phyloP scores from a whole-genome alignment of 2,113 vertebrate species.

The human (Homo sapiens) region DNA sequence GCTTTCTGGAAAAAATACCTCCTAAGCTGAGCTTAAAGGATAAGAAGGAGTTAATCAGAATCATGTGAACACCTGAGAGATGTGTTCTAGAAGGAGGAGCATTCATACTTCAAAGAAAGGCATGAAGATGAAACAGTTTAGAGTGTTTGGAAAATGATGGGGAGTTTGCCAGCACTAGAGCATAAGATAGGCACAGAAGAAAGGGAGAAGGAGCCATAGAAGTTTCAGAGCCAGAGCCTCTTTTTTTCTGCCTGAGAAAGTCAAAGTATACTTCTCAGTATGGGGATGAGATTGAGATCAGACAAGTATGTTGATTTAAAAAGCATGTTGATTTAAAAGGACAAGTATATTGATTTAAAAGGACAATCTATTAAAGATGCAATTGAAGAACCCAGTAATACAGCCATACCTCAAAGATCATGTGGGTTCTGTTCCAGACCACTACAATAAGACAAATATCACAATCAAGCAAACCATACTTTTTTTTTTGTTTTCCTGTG shows the following conservation, averaged over 20 bases:
- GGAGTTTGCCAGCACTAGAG: not conserved
- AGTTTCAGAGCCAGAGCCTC: not conserved
- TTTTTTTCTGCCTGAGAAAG: not conserved
- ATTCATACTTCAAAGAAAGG: not conserved
- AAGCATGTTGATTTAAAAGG: too few relatives aligned
- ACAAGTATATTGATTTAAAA: not conserved
- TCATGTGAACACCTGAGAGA: not conserved
- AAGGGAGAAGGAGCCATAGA: not conserved
- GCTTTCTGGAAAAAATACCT: not conserved
- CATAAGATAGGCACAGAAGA: not conserved
- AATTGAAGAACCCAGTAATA: not conserved
- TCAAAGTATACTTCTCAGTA: not conserved
- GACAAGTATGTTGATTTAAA: not conserved
- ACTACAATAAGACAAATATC: not conserved
- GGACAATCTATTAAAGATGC: not conserved
- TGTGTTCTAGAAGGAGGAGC: not conserved
- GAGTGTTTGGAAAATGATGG: not conserved
- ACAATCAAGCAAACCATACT: not conserved
- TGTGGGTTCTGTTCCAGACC: not conserved
- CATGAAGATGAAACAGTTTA: not conserved
- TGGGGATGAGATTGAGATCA: not conserved
- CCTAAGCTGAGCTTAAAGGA: not conserved
- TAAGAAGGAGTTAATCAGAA: constrained; percentile 28
- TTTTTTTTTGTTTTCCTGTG: not conserved
- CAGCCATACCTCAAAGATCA: not conserved